phyloP scores from a whole-genome alignment of 2,113 vertebrate species.

The Axis porcinus region DNA sequence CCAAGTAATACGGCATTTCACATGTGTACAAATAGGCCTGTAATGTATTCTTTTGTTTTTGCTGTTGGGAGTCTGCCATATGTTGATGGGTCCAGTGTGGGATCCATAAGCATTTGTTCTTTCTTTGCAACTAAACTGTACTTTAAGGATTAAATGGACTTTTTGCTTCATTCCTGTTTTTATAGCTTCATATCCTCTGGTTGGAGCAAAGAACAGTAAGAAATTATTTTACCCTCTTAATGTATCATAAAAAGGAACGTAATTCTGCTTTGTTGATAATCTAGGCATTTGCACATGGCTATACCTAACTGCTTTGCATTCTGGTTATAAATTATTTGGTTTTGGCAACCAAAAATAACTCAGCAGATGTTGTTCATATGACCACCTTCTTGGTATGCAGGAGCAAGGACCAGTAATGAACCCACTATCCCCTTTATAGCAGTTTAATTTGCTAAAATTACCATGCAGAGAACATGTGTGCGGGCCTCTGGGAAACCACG shows the following conservation, averaged over 20 bases:
- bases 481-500: constrained; percentile 25
- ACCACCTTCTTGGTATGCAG: constrained; percentile 48
- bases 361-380: constrained; percentile 67
- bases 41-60: not conserved
- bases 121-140: not conserved
- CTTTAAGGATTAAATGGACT: not conserved
- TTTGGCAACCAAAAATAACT: constrained; percentile 66
- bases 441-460: constrained; percentile 54
- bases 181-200: not conserved
- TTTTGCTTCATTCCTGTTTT: not conserved
- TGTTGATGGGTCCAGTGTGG: not conserved
- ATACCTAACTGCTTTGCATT: constrained; percentile 53
- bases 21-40: not conserved
- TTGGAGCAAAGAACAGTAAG: not conserved
- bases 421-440: not conserved
- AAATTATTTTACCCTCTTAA: not conserved
- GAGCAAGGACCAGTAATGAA: constrained; percentile 35
- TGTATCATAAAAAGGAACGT: not conserved
- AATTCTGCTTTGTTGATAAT: not conserved
- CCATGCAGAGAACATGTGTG: constrained; percentile 41
- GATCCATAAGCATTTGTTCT: not conserved
- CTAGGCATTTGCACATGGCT: constrained; percentile 1
- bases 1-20: not conserved
- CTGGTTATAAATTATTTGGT: constrained; percentile 59
- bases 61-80: not conserved